Evolutionary conservation across 2,888 invertebrate genomes (phyloP).

Genomic region (Meandrusa payeni): DNA sequence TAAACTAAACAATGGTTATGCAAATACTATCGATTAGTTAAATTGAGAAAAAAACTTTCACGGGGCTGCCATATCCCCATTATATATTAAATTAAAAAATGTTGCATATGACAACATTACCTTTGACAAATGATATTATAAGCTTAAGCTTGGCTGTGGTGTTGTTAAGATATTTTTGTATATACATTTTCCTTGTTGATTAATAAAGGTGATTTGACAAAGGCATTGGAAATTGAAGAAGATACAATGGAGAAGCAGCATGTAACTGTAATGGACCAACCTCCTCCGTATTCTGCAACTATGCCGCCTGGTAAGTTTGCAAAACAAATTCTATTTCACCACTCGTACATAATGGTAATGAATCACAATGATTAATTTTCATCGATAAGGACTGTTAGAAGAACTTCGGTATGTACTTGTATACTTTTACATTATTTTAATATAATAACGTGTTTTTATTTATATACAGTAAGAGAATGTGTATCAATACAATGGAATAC

Average conservation of each 20-base stretch:
- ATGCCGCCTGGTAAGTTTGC: conserved; percentile 50
- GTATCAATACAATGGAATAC: too few relatives aligned
- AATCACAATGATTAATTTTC: conserved; percentile 50
- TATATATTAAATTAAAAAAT: too few relatives aligned
- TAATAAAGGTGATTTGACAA: conserved; percentile 3
- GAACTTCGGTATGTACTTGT: too few relatives aligned
- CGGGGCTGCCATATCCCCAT: too few relatives aligned
- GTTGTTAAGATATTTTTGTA: conserved; percentile 2
- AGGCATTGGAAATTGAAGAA: conserved; percentile 3
- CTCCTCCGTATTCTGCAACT: conserved; percentile 77
- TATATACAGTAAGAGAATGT: too few relatives aligned
- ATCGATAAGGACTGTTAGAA: conserved; percentile 34
- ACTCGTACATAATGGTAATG: conserved; percentile 34
- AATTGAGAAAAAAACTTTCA: too few relatives aligned
- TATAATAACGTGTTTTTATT: too few relatives aligned
- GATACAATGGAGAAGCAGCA: conserved; percentile 56
- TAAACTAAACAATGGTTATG: too few relatives aligned
- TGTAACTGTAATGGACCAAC: conserved; percentile 57
- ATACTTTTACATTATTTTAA: too few relatives aligned
- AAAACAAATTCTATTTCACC: conserved; percentile 36
- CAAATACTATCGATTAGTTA: too few relatives aligned
- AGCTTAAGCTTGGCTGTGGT: not conserved
- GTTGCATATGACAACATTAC: conserved; percentile 4
- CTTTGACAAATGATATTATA: conserved; percentile 5
- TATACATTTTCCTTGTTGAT: conserved; percentile 6